phyloP scores from a whole-genome alignment of 2,888 invertebrate genomes.

The Spodoptera exigua region DNA sequence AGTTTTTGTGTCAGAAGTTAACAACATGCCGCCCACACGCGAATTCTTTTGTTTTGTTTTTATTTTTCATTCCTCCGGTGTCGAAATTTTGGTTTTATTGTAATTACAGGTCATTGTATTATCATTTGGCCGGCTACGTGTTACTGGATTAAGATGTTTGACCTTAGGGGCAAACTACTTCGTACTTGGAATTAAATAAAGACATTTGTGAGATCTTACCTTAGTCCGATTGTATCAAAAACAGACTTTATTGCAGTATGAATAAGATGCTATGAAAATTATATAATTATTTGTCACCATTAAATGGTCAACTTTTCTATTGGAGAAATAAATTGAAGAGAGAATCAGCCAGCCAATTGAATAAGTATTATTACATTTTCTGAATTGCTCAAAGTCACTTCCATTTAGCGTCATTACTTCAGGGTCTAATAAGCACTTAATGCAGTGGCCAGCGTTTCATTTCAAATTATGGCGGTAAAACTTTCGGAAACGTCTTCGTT shows the following conservation, averaged over 20 bases:
- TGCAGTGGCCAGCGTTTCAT: conserved; percentile 20
- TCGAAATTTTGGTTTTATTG: conserved; percentile 32
- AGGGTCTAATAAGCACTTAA: conserved; percentile 44
- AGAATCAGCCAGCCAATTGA: no score
- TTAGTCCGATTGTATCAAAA: no score
- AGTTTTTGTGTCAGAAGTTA: conserved; percentile 15
- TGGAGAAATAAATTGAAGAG: no score
- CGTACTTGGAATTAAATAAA: conserved; percentile 5
- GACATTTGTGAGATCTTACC: background rate
- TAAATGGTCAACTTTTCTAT: no score
- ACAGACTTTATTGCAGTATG: no score
- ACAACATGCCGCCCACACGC: conserved; percentile 34
- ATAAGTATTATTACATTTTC: background rate
- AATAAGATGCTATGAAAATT: no score
- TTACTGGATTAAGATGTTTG: conserved; percentile 40
- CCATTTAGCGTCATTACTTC: conserved; percentile 15
- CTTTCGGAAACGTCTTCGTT: conserved; percentile 41
- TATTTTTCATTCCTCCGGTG: conserved; percentile 24
- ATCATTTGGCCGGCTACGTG: conserved; percentile 26
- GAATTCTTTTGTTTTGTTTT: conserved; percentile 36
- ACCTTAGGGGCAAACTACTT: conserved; percentile 10
- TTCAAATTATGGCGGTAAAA: conserved; percentile 23
- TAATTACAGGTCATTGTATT: conserved; percentile 41
- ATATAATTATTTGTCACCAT: no score
- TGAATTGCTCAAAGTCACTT: conserved; percentile 16